These are phyloP conservation scores for Dicyrtomina minuta DNA, from an alignment of 2,888 invertebrate genomes.

Conservation along the genomic window DNA sequence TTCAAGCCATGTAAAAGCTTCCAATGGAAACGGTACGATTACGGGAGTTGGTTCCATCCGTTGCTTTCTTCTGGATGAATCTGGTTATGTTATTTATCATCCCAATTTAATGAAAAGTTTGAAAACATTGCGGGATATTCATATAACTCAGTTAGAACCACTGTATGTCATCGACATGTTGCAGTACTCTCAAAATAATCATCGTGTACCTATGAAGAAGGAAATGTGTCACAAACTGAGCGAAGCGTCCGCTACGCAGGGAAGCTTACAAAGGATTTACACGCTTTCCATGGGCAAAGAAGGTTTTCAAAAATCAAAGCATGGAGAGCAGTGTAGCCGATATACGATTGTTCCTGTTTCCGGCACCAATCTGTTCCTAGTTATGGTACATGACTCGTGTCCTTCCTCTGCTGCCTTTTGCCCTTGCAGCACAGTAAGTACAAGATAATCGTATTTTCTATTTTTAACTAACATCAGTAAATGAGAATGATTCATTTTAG, in stretches of 20 bases:
- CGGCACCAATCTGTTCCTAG: conserved; percentile 85
- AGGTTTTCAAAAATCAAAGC: conserved; percentile 76
- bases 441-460: too few species aligned
- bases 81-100: conserved; percentile 84
- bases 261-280: conserved; percentile 78
- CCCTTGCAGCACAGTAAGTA: conserved; percentile 78
- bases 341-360: conserved; percentile 79
- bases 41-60: conserved; percentile 37
- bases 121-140: conserved; percentile 62
- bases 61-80: conserved; percentile 87
- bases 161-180: conserved; percentile 86
- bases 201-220: conserved; percentile 65
- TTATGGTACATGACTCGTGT: conserved; percentile 83
- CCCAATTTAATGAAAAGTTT: conserved; percentile 64
- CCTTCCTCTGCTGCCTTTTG: conserved; percentile 77
- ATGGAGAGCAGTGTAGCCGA: conserved; percentile 83
- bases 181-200: conserved; percentile 71
- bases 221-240: conserved; percentile 79
- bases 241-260: conserved; percentile 62
- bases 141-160: conserved; percentile 87
- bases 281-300: conserved; percentile 77
- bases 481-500: conserved; percentile 56
- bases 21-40: neutral
- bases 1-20: neutral
- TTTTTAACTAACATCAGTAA: too few species aligned